These are phyloP conservation scores for Pegoplata infirma DNA, from an alignment of 2,888 invertebrate species.

Conservation along the genomic window DNA sequence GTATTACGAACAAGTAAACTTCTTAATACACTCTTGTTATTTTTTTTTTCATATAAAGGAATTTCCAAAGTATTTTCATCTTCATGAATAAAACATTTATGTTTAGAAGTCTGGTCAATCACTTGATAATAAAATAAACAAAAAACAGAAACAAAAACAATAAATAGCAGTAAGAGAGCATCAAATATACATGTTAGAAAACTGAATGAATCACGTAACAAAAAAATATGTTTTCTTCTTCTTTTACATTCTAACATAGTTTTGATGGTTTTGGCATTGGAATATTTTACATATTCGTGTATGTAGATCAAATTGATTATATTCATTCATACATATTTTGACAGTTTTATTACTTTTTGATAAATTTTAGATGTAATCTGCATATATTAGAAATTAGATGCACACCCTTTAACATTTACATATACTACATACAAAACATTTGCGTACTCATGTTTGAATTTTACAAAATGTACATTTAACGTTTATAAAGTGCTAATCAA, in stretches of 20 bases:
- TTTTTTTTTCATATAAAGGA: too few relatives aligned
- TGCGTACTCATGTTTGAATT: neutral
- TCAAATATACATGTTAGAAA: neutral
- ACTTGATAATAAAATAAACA: constrained; percentile 9
- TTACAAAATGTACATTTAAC: neutral
- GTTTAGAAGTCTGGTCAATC: constrained; percentile 7
- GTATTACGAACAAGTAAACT: too few relatives aligned
- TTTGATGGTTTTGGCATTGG: neutral
- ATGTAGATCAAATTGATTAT: constrained; percentile 9
- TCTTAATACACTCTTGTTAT: too few relatives aligned
- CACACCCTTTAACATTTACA: neutral
- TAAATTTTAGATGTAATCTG: constrained; percentile 12
- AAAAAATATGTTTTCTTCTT: neutral
- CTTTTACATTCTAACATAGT: neutral
- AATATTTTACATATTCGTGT: neutral
- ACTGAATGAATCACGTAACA: neutral
- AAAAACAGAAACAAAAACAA: neutral
- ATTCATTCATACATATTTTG: constrained; percentile 12
- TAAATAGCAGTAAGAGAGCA: neutral
- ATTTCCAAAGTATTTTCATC: too few relatives aligned
- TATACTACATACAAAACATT: too few relatives aligned
- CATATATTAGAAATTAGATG: neutral
- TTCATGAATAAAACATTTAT: constrained; percentile 23
- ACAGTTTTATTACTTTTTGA: constrained; percentile 17
- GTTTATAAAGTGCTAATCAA: constrained; percentile 25